A percentile compares a stretch with the other conserved stretches of the same genome.
These are phyloP conservation scores for Colletes latitarsis DNA, from an alignment of 1,140 invertebrate species.

Conservation along the genomic window DNA sequence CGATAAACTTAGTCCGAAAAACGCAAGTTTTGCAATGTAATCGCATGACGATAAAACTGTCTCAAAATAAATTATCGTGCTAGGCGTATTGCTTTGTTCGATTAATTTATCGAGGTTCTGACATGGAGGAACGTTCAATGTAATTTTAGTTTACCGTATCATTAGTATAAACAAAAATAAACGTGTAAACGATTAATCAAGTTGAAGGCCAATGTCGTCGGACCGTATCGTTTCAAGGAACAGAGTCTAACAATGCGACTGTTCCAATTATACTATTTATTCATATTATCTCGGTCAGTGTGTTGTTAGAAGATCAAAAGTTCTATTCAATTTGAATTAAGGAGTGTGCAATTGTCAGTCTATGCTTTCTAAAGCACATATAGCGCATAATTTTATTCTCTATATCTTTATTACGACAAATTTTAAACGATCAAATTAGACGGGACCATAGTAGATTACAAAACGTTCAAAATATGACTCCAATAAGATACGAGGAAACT, in stretches of 20 bases:
- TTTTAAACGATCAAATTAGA: neutral
- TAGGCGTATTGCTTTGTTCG: neutral
- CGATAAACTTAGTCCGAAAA: neutral
- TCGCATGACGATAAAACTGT: neutral
- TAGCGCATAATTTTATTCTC: neutral
- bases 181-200: neutral
- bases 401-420: neutral
- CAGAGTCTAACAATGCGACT: neutral
- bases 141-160: neutral
- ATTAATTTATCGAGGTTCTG: neutral
- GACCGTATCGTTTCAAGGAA: neutral
- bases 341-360: neutral
- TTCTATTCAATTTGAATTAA: slow-evolving; percentile 14
- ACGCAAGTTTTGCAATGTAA: neutral
- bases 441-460: too few relatives aligned
- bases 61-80: neutral
- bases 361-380: neutral
- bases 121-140: too few relatives aligned
- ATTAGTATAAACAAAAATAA: neutral
- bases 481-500: neutral
- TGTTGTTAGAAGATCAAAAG: slow-evolving; percentile 13
- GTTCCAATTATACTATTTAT: neutral
- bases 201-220: neutral
- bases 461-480: neutral
- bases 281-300: neutral